Conservation (phyloP, 2,888 invertebrate species). For the Therioaphis trifolii region DNA sequence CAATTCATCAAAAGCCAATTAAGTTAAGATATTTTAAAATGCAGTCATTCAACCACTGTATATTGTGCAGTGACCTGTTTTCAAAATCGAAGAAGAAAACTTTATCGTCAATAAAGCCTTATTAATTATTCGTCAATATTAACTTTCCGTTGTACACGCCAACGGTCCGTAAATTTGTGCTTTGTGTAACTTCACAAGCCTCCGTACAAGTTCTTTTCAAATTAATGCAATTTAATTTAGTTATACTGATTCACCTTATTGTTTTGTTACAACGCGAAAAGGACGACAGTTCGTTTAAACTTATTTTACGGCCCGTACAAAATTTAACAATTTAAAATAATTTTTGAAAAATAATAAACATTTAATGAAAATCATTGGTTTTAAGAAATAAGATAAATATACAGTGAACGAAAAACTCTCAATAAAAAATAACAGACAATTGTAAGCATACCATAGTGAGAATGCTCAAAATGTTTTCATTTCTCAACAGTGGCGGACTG, state of each 20-base stretch:
- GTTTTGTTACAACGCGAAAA: slow-evolving; percentile 25
- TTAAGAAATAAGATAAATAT: neutral
- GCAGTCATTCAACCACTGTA: neutral
- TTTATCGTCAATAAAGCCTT: slow-evolving; percentile 30
- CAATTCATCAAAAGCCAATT: neutral
- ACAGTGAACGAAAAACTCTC: neutral
- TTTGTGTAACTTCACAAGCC: slow-evolving; percentile 42
- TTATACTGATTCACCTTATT: slow-evolving; percentile 8
- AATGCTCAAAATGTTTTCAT: no score
- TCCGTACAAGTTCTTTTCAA: slow-evolving; percentile 20
- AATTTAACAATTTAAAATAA: neutral
- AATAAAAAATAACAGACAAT: neutral
- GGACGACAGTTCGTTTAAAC: slow-evolving; percentile 17
- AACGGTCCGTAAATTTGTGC: slow-evolving; percentile 31
- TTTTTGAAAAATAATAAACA: neutral
- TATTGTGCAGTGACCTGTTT: slow-evolving; percentile 48
- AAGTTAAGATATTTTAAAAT: neutral
- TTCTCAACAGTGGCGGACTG: no score
- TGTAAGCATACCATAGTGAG: no score
- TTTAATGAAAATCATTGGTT: slow-evolving; percentile 1
- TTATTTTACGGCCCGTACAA: slow-evolving; percentile 1
- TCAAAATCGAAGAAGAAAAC: slow-evolving; percentile 48
- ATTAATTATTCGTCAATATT: slow-evolving; percentile 54
- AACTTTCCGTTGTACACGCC: slow-evolving; percentile 27
- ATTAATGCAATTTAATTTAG: slow-evolving; percentile 43